These are phyloP conservation scores for Leucoma salicis DNA, from an alignment of 2,888 invertebrate genomes.

Conservation along the genomic window DNA sequence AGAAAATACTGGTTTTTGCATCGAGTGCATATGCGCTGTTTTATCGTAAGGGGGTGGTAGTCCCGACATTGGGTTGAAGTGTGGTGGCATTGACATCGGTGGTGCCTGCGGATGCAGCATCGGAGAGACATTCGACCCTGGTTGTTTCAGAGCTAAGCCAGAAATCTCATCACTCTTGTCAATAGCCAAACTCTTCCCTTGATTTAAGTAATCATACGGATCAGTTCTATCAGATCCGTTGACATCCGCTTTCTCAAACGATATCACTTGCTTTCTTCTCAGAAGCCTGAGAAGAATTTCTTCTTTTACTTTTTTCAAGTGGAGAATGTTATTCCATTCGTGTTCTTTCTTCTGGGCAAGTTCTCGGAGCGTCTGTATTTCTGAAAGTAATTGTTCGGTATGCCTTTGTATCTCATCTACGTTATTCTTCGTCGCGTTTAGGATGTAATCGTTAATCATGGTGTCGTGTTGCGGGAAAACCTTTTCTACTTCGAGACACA, in stretches of 20 bases:
- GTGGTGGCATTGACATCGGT: slow-evolving; percentile 62
- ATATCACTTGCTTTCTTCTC: slow-evolving; percentile 85
- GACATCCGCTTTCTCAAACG: slow-evolving; percentile 68
- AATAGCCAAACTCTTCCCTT: slow-evolving; percentile 68
- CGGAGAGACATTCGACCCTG: slow-evolving; percentile 52
- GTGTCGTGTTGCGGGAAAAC: slow-evolving; percentile 81
- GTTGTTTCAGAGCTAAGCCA: slow-evolving; percentile 66
- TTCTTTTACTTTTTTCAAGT: slow-evolving; percentile 92
- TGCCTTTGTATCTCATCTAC: slow-evolving; percentile 84
- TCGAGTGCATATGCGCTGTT: slow-evolving; percentile 65
- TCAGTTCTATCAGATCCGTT: slow-evolving; percentile 65
- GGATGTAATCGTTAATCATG: slow-evolving; percentile 84
- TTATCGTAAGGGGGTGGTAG: slow-evolving; percentile 74
- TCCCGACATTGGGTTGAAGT: slow-evolving; percentile 68
- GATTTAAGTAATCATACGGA: slow-evolving; percentile 70
- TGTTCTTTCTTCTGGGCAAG: slow-evolving; percentile 90
- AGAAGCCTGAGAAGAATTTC: slow-evolving; percentile 88
- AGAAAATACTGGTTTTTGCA: slow-evolving; percentile 70
- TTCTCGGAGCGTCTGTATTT: slow-evolving; percentile 87
- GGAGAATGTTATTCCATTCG: slow-evolving; percentile 92
- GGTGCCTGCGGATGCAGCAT: slow-evolving; percentile 61
- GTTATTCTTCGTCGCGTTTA: slow-evolving; percentile 83
- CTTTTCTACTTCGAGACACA: slow-evolving; percentile 76
- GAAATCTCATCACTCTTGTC: slow-evolving; percentile 77
- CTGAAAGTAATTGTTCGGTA: slow-evolving; percentile 84